Conservation (phyloP, 2,888 invertebrate genomes). For the Clitarchus hookeri region DNA sequence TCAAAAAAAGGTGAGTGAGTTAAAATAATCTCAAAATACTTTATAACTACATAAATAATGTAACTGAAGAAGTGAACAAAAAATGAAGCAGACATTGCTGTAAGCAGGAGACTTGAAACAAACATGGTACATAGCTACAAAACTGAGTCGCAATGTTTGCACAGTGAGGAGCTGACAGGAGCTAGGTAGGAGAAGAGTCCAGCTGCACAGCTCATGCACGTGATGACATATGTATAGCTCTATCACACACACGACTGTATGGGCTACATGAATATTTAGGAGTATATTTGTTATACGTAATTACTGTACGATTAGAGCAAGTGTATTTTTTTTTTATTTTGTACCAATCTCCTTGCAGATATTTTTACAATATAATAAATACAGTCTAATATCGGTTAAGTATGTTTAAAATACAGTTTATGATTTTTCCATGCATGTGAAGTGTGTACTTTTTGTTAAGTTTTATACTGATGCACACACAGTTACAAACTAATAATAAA, state of each 20-base stretch:
- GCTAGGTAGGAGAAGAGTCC: constrained; percentile 20
- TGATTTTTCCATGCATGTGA: neutral
- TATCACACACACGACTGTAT: neutral
- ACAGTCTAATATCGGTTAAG: neutral
- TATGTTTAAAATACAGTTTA: neutral
- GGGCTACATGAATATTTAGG: neutral
- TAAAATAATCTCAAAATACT: constrained; percentile 27
- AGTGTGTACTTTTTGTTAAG: neutral
- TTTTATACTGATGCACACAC: neutral
- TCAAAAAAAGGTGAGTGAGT: constrained; percentile 32
- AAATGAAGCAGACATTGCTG: constrained; percentile 42
- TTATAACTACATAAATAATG: constrained; percentile 25
- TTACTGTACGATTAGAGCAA: neutral
- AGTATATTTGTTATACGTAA: neutral
- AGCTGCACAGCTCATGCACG: constrained; percentile 21
- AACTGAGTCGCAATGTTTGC: constrained; percentile 36
- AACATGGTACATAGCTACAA: constrained; percentile 36
- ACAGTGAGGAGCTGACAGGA: constrained; percentile 26
- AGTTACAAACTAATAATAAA: neutral
- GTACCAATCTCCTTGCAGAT: neutral
- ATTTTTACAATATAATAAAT: neutral
- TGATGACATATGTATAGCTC: neutral
- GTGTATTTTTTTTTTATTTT: neutral
- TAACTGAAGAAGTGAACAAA: constrained; percentile 28
- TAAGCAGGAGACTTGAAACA: constrained; percentile 42